Evolutionary conservation across 92 coral and sea anemone species (phyloP).

Genomic region (Pocillopora grandis): DNA sequence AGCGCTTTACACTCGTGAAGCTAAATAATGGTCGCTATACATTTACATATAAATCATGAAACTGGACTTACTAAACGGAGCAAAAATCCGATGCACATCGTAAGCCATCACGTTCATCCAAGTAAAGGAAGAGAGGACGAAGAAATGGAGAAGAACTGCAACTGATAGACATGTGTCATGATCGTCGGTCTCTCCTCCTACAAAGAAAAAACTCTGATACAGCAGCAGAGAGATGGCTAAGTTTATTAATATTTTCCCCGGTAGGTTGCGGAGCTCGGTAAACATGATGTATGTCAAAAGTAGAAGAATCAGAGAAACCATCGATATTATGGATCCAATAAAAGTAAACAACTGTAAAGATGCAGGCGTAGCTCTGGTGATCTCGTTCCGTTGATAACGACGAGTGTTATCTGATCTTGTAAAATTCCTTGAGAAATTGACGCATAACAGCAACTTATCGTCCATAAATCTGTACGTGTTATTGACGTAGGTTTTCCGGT

Average conservation of each 20-base stretch:
- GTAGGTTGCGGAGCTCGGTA: conserved; percentile 59
- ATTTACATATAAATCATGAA: too few relatives aligned
- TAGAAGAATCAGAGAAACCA: conserved; percentile 42
- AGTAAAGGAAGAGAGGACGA: conserved; percentile 50
- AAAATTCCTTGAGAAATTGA: conserved; percentile 9
- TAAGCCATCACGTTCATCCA: conserved; percentile 86
- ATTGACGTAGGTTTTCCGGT: conserved; percentile 1
- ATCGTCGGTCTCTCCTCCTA: conserved; percentile 18
- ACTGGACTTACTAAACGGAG: conserved; percentile 34
- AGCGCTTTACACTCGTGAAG: too few relatives aligned
- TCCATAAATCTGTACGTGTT: neutral
- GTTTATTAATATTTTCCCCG: conserved; percentile 60
- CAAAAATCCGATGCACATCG: conserved; percentile 59
- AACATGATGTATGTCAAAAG: conserved; percentile 45
- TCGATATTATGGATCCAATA: conserved; percentile 42
- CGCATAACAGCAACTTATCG: conserved; percentile 5
- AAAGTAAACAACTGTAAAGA: conserved; percentile 7
- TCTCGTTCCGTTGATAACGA: too few relatives aligned
- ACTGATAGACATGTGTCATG: conserved; percentile 39
- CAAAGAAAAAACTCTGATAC: conserved; percentile 46
- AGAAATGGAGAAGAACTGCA: conserved; percentile 58
- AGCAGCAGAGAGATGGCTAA: conserved; percentile 45
- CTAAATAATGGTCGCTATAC: too few relatives aligned
- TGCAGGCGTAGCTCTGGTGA: neutral
- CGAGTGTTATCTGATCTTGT: neutral